phyloP scores from a whole-genome alignment of 2,797 vertebrate genomes.

The Thalassophryne amazonica region DNA sequence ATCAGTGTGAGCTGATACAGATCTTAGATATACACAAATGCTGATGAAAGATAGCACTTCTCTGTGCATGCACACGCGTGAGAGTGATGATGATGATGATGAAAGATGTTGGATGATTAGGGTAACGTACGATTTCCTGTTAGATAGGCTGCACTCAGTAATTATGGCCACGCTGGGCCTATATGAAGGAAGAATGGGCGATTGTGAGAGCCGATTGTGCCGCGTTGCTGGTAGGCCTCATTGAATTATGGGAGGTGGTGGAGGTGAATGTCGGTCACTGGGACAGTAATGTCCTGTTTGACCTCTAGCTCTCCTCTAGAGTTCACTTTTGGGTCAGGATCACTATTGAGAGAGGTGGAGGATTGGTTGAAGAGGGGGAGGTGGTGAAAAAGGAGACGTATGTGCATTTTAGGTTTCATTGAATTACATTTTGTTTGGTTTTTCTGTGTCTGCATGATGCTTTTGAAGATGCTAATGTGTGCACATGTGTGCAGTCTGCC shows the following conservation, averaged over 20 bases:
- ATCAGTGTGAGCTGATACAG: constrained; percentile 67
- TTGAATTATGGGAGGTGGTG: constrained; percentile 50
- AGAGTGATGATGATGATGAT: constrained; percentile 21
- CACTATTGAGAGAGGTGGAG: constrained; percentile 39
- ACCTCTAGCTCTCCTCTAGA: constrained; percentile 46
- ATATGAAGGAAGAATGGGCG: constrained; percentile 31
- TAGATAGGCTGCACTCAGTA: constrained; percentile 42
- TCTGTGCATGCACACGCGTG: constrained; percentile 11
- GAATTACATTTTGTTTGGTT: constrained; percentile 20
- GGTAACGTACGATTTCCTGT: constrained; percentile 63
- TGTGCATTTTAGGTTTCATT: constrained; percentile 16
- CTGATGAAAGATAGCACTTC: constrained; percentile 65
- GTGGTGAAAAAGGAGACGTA: constrained; percentile 2
- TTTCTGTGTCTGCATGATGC: constrained; percentile 9
- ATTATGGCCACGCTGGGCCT: constrained; percentile 19
- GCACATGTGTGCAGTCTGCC: constrained; percentile 15
- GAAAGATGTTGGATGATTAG: constrained; percentile 46
- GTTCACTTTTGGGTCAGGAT: constrained; percentile 68
- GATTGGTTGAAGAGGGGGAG: neutral
- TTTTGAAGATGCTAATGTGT: constrained; percentile 5
- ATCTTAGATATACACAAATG: constrained; percentile 72
- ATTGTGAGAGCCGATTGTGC: constrained; percentile 13
- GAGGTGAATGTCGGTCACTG: constrained; percentile 61
- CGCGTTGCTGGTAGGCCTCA: constrained; percentile 1
- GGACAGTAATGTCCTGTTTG: constrained; percentile 58